A percentile compares a stretch with the other conserved stretches of the same genome.
Conservation (phyloP, 2,888 invertebrate species). For the Thymelicus lineola region DNA sequence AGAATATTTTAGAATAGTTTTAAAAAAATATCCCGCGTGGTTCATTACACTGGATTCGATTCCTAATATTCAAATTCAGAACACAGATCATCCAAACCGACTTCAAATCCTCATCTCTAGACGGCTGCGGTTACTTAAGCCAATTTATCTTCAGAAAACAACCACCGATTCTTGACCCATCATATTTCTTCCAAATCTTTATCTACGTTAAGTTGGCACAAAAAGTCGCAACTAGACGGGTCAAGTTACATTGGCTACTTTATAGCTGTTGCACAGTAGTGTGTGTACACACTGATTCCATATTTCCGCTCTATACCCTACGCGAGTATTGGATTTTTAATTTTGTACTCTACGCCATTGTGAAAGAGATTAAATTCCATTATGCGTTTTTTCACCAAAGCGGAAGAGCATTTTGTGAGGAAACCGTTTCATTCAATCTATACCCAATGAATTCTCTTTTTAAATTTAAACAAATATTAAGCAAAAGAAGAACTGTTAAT, state of each 20-base stretch:
- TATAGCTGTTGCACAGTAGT: slow-evolving; percentile 66
- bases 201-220: slow-evolving; percentile 47
- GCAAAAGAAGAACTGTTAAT: too few species aligned
- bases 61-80: slow-evolving; percentile 28
- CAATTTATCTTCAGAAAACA: slow-evolving; percentile 70
- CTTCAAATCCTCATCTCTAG: slow-evolving; percentile 58
- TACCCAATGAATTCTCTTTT: slow-evolving; percentile 18
- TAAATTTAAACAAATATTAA: not conserved
- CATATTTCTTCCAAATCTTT: slow-evolving; percentile 51
- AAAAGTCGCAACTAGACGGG: slow-evolving; percentile 52
- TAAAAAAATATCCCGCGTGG: not conserved
- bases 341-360: slow-evolving; percentile 53
- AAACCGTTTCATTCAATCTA: slow-evolving; percentile 44
- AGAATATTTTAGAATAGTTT: not conserved
- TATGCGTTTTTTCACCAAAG: slow-evolving; percentile 35
- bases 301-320: slow-evolving; percentile 79
- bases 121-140: slow-evolving; percentile 75
- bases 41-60: slow-evolving; percentile 1
- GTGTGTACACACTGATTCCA: slow-evolving; percentile 72
- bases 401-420: slow-evolving; percentile 53
- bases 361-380: slow-evolving; percentile 48
- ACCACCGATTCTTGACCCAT: slow-evolving; percentile 65
- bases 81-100: slow-evolving; percentile 25
- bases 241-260: slow-evolving; percentile 61
- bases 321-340: slow-evolving; percentile 51